A percentile compares a stretch with the other conserved stretches of the same genome.
Conservation (phyloP, 30 jellyfish, hydroid and myxozoan genomes). For the Sanderia malayensis region DNA sequence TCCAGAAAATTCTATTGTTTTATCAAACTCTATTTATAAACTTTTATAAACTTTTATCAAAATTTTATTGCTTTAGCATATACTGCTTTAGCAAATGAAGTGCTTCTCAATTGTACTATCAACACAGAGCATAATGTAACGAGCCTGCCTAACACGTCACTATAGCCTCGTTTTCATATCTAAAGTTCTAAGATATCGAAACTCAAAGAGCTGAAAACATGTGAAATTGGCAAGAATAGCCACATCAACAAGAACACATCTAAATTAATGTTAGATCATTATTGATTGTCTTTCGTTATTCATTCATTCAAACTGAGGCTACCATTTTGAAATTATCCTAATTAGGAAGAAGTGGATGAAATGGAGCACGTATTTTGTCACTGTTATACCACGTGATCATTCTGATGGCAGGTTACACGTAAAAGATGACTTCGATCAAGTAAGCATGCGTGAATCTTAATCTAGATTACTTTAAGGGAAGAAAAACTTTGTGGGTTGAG, state of each 20-base stretch:
- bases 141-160: too few species aligned
- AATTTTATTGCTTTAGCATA: neutral
- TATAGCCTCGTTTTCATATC: conserved; percentile 73
- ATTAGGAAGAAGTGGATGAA: conserved; percentile 89
- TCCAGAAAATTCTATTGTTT: too few species aligned
- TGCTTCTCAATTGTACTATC: too few species aligned
- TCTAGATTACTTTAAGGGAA: neutral
- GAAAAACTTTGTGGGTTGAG: neutral
- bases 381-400: conserved; percentile 75
- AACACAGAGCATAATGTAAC: too few species aligned
- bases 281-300: too few species aligned
- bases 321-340: conserved; percentile 65
- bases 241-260: too few species aligned
- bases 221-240: too few species aligned
- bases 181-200: too few species aligned
- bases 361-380: conserved; percentile 80
- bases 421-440: conserved; percentile 64
- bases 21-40: too few species aligned
- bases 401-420: conserved; percentile 64
- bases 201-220: too few species aligned
- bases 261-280: too few species aligned
- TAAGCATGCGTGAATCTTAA: conserved; percentile 61
- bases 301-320: too few species aligned
- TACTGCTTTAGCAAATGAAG: neutral
- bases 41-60: neutral